These are phyloP conservation scores for Leptatherina wallacei DNA, from an alignment of 2,797 vertebrate species.

Conservation along the genomic window DNA sequence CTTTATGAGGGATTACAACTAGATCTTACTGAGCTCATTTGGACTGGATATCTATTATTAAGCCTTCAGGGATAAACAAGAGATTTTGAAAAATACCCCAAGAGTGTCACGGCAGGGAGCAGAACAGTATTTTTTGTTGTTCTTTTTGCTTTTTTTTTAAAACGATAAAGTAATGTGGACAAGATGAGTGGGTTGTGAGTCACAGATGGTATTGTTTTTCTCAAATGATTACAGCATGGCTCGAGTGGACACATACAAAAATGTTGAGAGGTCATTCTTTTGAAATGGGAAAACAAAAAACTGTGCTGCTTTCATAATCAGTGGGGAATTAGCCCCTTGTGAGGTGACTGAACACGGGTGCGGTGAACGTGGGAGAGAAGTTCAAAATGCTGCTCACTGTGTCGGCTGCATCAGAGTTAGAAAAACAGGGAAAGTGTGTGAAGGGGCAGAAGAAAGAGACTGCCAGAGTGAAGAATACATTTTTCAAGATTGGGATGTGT, in stretches of 20 bases:
- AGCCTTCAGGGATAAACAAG: constrained; percentile 39
- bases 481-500: constrained; percentile 14
- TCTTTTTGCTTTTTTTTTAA: neutral
- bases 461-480: constrained; percentile 27
- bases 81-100: constrained; percentile 21
- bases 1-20: constrained; percentile 6
- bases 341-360: neutral
- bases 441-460: constrained; percentile 30
- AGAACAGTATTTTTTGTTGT: neutral
- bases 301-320: neutral
- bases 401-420: constrained; percentile 7
- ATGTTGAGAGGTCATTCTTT: neutral
- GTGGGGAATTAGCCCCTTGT: constrained; percentile 1
- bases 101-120: constrained; percentile 12
- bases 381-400: constrained; percentile 3
- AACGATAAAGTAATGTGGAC: neutral
- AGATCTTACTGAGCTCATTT: constrained; percentile 11
- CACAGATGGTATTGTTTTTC: constrained; percentile 48
- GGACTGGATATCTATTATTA: constrained; percentile 28
- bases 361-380: neutral
- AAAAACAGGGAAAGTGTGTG: constrained; percentile 12
- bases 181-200: constrained; percentile 24
- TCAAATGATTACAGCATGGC: constrained; percentile 14
- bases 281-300: constrained; percentile 2
- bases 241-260: constrained; percentile 9